These are phyloP conservation scores for Netelia virgata DNA, from an alignment of 2,888 invertebrate species.

Conservation along the genomic window DNA sequence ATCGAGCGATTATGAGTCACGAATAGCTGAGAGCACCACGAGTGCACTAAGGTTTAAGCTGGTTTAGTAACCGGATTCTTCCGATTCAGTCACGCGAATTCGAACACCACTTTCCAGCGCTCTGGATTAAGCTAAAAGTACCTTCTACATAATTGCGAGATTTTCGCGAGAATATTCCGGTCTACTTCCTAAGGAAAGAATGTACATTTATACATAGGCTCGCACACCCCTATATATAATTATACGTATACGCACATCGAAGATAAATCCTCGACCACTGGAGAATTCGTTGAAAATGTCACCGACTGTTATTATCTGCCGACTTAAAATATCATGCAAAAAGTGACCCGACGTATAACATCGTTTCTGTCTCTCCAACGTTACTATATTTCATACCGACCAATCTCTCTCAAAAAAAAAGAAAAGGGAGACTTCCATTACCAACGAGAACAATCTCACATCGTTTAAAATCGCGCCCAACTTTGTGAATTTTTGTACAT, in stretches of 20 bases:
- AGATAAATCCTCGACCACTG: slow-evolving; percentile 55
- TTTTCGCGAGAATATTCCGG: slow-evolving; percentile 63
- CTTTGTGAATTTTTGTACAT: no score
- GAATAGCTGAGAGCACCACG: slow-evolving; percentile 47
- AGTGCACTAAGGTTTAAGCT: slow-evolving; percentile 54
- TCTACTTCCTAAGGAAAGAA: slow-evolving; percentile 58
- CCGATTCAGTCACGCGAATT: slow-evolving; percentile 35
- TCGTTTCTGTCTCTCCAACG: no score
- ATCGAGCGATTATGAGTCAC: slow-evolving; percentile 11
- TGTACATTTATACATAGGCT: no score
- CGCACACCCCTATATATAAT: not conserved
- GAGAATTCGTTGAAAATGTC: slow-evolving; percentile 50
- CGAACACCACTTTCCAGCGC: slow-evolving; percentile 49
- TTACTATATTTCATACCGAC: no score
- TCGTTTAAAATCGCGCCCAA: no score
- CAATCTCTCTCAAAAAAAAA: no score
- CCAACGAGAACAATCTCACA: no score
- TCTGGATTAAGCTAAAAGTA: slow-evolving; percentile 64
- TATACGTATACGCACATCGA: not conserved
- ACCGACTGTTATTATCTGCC: slow-evolving; percentile 11
- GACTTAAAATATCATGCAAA: not conserved
- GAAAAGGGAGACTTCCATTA: no score
- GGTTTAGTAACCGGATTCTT: slow-evolving; percentile 59
- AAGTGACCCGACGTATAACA: no score
- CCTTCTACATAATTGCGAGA: slow-evolving; percentile 65